Evolutionary conservation across 2,888 invertebrate genomes (phyloP).

Genomic region (Diarsia brunnea): DNA sequence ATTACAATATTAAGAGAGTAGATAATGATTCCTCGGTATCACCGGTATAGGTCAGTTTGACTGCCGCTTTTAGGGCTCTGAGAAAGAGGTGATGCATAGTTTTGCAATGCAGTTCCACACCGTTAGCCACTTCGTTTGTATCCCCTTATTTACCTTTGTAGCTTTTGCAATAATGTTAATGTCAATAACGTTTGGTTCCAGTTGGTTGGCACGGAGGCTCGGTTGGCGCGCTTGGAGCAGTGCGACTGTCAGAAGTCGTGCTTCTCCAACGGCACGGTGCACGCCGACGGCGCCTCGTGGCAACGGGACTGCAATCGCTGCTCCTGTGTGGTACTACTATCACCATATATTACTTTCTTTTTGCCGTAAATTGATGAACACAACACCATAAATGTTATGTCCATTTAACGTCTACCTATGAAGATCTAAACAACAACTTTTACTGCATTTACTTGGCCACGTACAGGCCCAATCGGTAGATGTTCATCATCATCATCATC

Average conservation of each 20-base stretch:
- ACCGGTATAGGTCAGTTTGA: not conserved
- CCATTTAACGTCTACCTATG: not conserved
- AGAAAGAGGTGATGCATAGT: not conserved
- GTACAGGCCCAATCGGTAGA: not conserved
- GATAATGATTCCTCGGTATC: not conserved
- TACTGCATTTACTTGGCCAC: not conserved
- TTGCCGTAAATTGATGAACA: not conserved
- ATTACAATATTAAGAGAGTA: not conserved
- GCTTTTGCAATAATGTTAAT: not conserved
- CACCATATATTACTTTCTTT: not conserved
- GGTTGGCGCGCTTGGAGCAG: constrained; percentile 95
- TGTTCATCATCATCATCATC: too few species aligned
- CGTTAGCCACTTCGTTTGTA: not conserved
- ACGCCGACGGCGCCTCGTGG: constrained; percentile 96
- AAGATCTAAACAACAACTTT: not conserved
- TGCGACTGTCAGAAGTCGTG: constrained; percentile 98
- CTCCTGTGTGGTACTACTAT: constrained; percentile 93
- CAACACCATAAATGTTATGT: not conserved
- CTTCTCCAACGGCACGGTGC: constrained; percentile 94
- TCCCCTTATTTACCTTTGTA: not conserved
- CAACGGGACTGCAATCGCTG: constrained; percentile 96
- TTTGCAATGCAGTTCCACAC: not conserved
- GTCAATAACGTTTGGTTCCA: constrained; percentile 77
- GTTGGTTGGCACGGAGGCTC: constrained; percentile 95
- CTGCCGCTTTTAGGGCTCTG: not conserved